These are phyloP conservation scores for Bilobella aurantiaca DNA, from an alignment of 1,140 invertebrate species.

Conservation along the genomic window DNA sequence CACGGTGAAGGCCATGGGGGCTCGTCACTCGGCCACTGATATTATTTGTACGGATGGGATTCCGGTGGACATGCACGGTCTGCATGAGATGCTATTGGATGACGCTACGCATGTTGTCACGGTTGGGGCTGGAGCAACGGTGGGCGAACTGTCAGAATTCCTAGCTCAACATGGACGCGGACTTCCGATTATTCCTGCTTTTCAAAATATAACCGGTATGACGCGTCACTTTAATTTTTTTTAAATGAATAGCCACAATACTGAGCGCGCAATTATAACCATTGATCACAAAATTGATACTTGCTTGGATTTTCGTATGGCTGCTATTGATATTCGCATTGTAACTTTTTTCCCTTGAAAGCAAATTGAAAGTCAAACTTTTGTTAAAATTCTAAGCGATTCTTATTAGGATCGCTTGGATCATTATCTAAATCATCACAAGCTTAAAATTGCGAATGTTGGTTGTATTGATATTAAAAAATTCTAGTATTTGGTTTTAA, in stretches of 20 bases:
- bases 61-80: slow-evolving; percentile 6
- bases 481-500: slow-evolving; percentile 5
- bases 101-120: background rate
- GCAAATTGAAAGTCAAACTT: too few relatives aligned
- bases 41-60: slow-evolving; percentile 18
- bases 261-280: too few relatives aligned
- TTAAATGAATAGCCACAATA: too few relatives aligned
- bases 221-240: too few relatives aligned
- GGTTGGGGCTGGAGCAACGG: slow-evolving; percentile 4
- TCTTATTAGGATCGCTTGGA: too few relatives aligned
- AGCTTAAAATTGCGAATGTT: background rate
- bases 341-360: too few relatives aligned
- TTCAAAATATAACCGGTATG: slow-evolving; percentile 15
- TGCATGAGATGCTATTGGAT: background rate
- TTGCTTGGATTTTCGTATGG: too few relatives aligned
- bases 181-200: slow-evolving; percentile 16
- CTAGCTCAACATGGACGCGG: background rate
- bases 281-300: too few relatives aligned
- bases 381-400: too few relatives aligned
- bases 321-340: too few relatives aligned
- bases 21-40: slow-evolving; percentile 9
- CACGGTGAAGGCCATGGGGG: slow-evolving; percentile 7
- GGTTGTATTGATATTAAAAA: background rate
- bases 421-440: too few relatives aligned
- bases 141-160: background rate